phyloP scores from a whole-genome alignment of 2,888 invertebrate species.

The Belgica antarctica region DNA sequence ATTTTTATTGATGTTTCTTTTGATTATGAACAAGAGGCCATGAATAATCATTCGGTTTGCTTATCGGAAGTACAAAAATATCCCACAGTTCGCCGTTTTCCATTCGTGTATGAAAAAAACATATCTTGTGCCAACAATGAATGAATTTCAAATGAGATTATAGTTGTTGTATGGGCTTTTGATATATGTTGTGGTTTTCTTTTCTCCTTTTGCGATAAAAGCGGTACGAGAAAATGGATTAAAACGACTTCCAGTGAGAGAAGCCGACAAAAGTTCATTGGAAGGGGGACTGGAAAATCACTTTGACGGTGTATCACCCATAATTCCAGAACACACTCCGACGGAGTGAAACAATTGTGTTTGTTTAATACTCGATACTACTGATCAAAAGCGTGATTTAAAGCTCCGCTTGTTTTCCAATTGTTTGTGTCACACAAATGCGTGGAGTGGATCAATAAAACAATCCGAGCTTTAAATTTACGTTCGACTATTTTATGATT shows the following conservation, averaged over 20 bases:
- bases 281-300: not conserved
- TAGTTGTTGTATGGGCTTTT: conserved; percentile 41
- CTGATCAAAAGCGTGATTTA: conserved; percentile 1
- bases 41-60: conserved; percentile 34
- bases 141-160: conserved; percentile 44
- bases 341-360: too few species aligned
- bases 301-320: conserved; percentile 3
- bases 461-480: too few species aligned
- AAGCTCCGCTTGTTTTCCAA: not conserved
- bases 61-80: conserved; percentile 1
- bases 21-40: conserved; percentile 7
- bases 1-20: too few species aligned
- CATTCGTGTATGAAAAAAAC: not conserved
- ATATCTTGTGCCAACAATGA: conserved; percentile 35
- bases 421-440: not conserved
- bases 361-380: not conserved
- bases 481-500: too few species aligned
- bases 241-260: not conserved
- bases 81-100: not conserved
- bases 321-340: too few species aligned
- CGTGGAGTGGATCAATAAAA: not conserved
- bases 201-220: not conserved
- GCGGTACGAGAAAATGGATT: not conserved
- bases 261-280: conserved; percentile 4
- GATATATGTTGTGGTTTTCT: conserved; percentile 43